Conservation (phyloP, 1,140 invertebrate genomes). For the Physella acuta region DNA sequence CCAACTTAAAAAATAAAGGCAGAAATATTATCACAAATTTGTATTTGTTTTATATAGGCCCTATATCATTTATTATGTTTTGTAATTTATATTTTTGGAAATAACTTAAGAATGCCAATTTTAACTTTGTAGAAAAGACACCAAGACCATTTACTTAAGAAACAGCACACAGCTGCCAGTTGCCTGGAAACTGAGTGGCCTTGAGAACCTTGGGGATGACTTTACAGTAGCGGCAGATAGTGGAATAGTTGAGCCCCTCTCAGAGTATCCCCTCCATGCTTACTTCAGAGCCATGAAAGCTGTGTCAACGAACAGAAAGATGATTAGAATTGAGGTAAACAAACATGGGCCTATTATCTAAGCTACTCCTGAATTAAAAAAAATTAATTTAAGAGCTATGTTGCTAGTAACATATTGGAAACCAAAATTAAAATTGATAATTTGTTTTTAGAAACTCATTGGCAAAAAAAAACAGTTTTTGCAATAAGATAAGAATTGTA, state of each 20-base stretch:
- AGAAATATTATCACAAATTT: no score
- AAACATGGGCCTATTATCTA: no score
- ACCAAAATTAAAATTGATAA: no score
- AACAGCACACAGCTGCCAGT: constrained; percentile 60
- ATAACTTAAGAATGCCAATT: background rate
- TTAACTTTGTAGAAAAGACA: constrained; percentile 54
- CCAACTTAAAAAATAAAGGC: no score
- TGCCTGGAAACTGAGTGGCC: constrained; percentile 57
- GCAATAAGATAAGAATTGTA: no score
- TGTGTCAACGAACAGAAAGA: constrained; percentile 52
- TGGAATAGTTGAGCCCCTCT: constrained; percentile 55
- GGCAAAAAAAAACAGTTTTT: no score
- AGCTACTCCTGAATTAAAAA: no score
- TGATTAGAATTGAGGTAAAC: constrained; percentile 54
- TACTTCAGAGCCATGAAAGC: constrained; percentile 60
- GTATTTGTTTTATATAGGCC: background rate
- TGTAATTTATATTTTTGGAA: constrained; percentile 8
- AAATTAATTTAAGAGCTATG: no score
- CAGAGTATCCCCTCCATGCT: constrained; percentile 54
- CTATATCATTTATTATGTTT: background rate
- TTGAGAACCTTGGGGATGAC: constrained; percentile 60
- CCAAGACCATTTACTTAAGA: constrained; percentile 56
- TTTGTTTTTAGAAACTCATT: no score
- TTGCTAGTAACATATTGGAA: no score
- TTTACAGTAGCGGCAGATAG: constrained; percentile 57